phyloP scores from a whole-genome alignment of 1,140 invertebrate genomes.

The Cephus cinctus region DNA sequence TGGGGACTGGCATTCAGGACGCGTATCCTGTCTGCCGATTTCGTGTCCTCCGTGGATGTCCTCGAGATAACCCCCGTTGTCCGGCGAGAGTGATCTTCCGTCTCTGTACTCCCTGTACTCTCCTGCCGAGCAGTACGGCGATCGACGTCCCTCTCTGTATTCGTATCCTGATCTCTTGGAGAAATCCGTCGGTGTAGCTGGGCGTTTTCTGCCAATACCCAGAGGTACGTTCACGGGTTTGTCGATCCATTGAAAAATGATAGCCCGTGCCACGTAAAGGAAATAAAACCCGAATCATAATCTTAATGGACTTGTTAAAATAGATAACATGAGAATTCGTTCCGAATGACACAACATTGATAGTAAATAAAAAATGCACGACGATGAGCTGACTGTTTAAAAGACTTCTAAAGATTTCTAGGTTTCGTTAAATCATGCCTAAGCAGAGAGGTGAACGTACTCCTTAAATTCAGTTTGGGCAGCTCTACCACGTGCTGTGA shows the following conservation, averaged over 20 bases:
- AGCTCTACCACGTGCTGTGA: too few relatives aligned
- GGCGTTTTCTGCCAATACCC: conserved; percentile 37
- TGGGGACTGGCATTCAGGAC: conserved; percentile 30
- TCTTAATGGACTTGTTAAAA: too few relatives aligned
- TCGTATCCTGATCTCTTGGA: conserved; percentile 35
- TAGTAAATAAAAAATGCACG: too few relatives aligned
- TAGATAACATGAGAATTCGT: conserved; percentile 5
- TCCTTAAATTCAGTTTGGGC: conserved; percentile 30
- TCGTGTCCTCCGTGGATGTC: conserved; percentile 28
- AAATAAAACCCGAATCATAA: not conserved
- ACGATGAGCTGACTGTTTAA: too few relatives aligned
- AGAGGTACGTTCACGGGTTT: not conserved
- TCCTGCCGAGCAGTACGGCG: conserved; percentile 14
- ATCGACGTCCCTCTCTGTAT: conserved; percentile 29
- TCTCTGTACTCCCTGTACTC: conserved; percentile 21
- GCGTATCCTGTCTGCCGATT: conserved; percentile 21
- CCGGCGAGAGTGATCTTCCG: conserved; percentile 24
- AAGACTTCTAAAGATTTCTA: too few relatives aligned
- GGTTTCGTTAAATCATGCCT: too few relatives aligned
- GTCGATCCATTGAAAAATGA: too few relatives aligned
- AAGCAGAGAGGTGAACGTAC: too few relatives aligned
- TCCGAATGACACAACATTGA: too few relatives aligned
- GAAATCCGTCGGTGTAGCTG: conserved; percentile 46
- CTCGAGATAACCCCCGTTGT: too few relatives aligned
- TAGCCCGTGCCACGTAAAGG: too few relatives aligned